phyloP scores from a whole-genome alignment of 2,797 vertebrate genomes.

The Acipenser ruthenus region DNA sequence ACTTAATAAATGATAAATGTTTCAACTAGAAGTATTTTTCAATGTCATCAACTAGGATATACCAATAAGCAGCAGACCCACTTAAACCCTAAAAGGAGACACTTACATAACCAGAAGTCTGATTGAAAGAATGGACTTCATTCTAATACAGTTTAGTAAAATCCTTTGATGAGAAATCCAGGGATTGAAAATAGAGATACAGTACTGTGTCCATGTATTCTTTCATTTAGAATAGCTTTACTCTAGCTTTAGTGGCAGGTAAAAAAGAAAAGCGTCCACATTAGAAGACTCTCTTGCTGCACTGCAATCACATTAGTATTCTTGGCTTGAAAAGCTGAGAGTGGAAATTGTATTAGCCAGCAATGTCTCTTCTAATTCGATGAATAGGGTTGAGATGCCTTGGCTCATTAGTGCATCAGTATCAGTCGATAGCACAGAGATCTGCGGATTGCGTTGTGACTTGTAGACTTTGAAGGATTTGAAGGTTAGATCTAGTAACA shows the following conservation, averaged over 20 bases:
- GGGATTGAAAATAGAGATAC: too few relatives aligned
- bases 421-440: not conserved
- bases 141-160: too few relatives aligned
- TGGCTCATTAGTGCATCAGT: not conserved
- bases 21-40: too few relatives aligned
- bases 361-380: not conserved
- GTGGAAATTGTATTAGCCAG: constrained; percentile 1
- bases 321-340: not conserved
- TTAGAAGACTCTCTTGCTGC: not conserved
- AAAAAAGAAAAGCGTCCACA: not conserved
- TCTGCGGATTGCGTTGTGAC: not conserved
- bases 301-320: constrained; percentile 1
- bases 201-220: too few relatives aligned
- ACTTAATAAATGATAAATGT: too few relatives aligned
- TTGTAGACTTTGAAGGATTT: constrained; percentile 1
- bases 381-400: not conserved
- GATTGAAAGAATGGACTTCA: too few relatives aligned
- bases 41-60: too few relatives aligned
- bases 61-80: too few relatives aligned
- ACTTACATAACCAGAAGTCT: too few relatives aligned
- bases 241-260: not conserved
- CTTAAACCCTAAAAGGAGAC: too few relatives aligned
- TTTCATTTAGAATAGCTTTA: too few relatives aligned
- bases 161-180: too few relatives aligned
- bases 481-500: not conserved